Evolutionary conservation across 92 coral and sea anemone genomes (phyloP).

Genomic region (Blastomussa wellsi): DNA sequence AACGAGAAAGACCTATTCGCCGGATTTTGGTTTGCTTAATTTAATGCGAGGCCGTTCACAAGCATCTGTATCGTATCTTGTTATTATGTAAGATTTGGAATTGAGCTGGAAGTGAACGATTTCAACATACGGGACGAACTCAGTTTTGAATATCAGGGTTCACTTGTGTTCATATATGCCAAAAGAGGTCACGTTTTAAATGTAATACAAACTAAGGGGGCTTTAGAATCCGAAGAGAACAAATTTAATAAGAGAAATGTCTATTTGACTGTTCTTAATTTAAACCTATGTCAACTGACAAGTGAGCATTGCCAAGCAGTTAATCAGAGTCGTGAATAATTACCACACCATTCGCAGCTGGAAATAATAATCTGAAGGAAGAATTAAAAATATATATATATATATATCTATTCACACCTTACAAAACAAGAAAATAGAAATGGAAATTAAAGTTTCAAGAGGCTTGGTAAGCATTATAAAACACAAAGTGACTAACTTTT

Average conservation of each 20-base stretch:
- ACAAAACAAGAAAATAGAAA: no score
- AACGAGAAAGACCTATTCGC: background rate
- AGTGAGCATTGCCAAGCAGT: background rate
- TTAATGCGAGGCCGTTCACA: no score
- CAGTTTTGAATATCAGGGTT: background rate
- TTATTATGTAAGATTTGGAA: no score
- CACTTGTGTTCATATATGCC: background rate
- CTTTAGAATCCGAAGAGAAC: background rate
- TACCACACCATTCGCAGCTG: background rate
- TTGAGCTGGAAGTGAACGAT: background rate
- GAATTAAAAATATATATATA: no score
- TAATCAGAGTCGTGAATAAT: background rate
- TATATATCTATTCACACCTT: no score
- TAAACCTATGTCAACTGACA: background rate
- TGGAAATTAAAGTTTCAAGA: no score
- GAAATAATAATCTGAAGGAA: no score
- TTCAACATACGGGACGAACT: background rate
- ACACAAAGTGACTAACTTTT: background rate
- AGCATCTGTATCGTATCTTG: no score
- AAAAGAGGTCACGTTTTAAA: background rate
- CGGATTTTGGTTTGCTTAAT: background rate
- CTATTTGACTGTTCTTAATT: background rate
- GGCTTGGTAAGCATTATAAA: background rate
- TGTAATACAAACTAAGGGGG: background rate
- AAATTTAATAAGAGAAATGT: no score